Evolutionary conservation across 2,888 invertebrate genomes (phyloP).

Genomic region (Embidobia sp.): DNA sequence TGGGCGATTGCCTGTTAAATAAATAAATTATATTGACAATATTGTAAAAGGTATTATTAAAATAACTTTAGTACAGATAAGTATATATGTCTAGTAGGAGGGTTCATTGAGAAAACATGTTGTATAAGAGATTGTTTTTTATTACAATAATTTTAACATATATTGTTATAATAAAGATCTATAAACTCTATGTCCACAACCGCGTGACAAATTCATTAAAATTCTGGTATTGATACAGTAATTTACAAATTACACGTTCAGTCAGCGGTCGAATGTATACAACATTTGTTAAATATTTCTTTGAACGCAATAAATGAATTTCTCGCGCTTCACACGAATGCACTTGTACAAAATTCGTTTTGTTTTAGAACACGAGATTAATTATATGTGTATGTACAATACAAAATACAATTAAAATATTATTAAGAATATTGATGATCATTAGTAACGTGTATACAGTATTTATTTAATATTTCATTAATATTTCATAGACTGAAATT

Average conservation of each 20-base stretch:
- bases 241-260: conserved; percentile 67
- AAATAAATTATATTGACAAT: no score
- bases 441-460: conserved; percentile 78
- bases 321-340: conserved; percentile 34
- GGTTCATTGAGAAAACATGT: not conserved
- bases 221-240: conserved; percentile 69
- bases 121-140: conserved; percentile 69
- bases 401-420: conserved; percentile 49
- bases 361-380: conserved; percentile 31
- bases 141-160: conserved; percentile 79
- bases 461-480: conserved; percentile 67
- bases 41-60: no score
- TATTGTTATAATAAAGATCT: conserved; percentile 79
- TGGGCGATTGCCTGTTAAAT: no score
- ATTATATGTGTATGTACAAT: conserved; percentile 58
- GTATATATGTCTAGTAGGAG: not conserved
- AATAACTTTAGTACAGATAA: no score
- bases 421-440: conserved; percentile 68
- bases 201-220: conserved; percentile 75
- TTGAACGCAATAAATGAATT: conserved; percentile 54
- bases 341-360: conserved; percentile 44
- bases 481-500: conserved; percentile 52
- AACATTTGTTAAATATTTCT: conserved; percentile 59
- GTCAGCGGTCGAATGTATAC: conserved; percentile 57
- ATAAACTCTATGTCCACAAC: conserved; percentile 79